Evolutionary conservation across 2,113 vertebrate species (phyloP), one percentile per base, ranked within the genome.

Genomic region (Paratilapia polleni): DNA sequence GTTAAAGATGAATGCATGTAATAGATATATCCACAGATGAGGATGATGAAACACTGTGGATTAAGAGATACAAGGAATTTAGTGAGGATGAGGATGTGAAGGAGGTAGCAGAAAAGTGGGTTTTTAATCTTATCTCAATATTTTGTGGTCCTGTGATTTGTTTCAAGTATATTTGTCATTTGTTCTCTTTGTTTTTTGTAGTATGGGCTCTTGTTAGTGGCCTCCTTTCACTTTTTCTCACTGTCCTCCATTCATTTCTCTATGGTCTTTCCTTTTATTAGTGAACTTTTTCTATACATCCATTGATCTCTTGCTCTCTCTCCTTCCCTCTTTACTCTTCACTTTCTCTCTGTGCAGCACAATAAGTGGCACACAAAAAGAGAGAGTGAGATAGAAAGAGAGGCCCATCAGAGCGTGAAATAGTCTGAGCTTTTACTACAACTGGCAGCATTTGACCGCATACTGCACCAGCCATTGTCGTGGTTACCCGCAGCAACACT

Each of bases 351-450:
- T 66, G 75, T 70, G 78, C 76, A 52, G 84, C 31, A 59, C 88
- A 90, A 88, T 89, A 81, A 82, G 76, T 31, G 13, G 63, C 66
- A 77, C 70, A 82, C 77, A 73, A 59, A 86, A 60, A 81, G 41
- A 73, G 54, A 80, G 41, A 49, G 68, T 68, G 52, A 54, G 61
- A 79, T 8, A 66, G 63, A 87, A 60, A 85, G 78, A 31, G 82
- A 82, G 81, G 87, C 81, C 88, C 87, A 92, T 89, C 82, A 22
- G 88, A 91, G 93, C 90, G 19, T 93, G 88, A 93, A 94, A 93
- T 91, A 83, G 81, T 85, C 82, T 64, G 87, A 87, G 86, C 86
- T 93, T 92, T 94, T 91, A 94, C 93, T 94, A 93, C 89, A 91
- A 93, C 88, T 89, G 87, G 83, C 87, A 93, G 82, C n/a, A 73